phyloP scores from a whole-genome alignment of 2,113 vertebrate species.

The Dunckerocampus dactyliophorus region DNA sequence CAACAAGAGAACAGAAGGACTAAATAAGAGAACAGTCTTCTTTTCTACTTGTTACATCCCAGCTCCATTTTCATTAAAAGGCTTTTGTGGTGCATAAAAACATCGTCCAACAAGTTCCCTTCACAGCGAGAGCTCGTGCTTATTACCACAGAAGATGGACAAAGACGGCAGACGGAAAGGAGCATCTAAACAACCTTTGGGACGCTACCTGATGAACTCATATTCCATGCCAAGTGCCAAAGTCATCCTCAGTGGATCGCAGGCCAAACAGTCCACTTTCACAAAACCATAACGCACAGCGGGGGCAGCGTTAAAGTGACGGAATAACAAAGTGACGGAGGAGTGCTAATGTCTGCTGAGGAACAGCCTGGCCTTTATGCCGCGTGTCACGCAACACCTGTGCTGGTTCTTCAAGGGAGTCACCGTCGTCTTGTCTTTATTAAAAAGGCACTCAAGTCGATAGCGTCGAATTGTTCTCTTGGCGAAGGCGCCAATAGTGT shows the following conservation, averaged over 20 bases:
- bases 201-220: slow-evolving; percentile 3
- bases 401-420: not conserved
- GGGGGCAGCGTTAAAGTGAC: not conserved
- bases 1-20: not conserved
- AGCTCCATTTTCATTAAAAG: slow-evolving; percentile 8
- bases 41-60: not conserved
- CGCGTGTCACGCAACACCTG: not conserved
- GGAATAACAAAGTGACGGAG: not conserved
- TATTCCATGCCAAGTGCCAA: not conserved
- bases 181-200: not conserved
- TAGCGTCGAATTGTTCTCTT: not conserved
- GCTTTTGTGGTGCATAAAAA: not conserved
- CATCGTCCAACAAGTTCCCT: not conserved
- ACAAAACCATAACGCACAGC: slow-evolving; percentile 1
- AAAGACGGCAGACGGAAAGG: slow-evolving; percentile 2
- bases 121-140: slow-evolving; percentile 2
- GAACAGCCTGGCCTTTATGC: not conserved
- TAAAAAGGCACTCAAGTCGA: not conserved
- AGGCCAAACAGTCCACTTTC: not conserved
- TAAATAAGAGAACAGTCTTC: not conserved
- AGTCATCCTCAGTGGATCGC: not conserved
- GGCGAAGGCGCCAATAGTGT: slow-evolving; percentile 1
- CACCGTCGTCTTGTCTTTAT: not conserved
- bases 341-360: not conserved
- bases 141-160: slow-evolving; percentile 10